Conservation (phyloP, 2,888 invertebrate species). For the Rhabditoides inermis region DNA sequence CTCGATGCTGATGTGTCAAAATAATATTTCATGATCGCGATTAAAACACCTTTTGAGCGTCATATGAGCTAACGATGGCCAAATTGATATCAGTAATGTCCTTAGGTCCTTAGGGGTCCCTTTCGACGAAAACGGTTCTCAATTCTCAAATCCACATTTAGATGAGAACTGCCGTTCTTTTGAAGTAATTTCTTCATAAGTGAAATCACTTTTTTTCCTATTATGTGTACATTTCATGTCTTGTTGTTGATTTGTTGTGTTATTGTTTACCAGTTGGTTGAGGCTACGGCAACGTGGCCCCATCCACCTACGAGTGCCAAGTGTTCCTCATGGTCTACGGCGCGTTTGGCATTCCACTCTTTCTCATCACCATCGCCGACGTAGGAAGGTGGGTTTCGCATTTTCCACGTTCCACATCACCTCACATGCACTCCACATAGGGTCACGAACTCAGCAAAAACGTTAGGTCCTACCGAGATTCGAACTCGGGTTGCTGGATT, state of each 20-base stretch:
- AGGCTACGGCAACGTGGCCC: slow-evolving; percentile 49
- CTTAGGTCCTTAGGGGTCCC: background rate
- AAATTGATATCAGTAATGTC: background rate
- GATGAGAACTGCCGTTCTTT: too few relatives aligned
- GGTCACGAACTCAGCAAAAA: too few relatives aligned
- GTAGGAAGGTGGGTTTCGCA: slow-evolving; percentile 28
- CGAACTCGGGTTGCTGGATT: too few relatives aligned
- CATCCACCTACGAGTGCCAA: slow-evolving; percentile 39
- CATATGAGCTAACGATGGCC: too few relatives aligned
- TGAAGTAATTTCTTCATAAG: background rate
- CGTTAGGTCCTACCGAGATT: too few relatives aligned
- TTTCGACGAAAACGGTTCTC: background rate
- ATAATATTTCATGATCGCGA: too few relatives aligned
- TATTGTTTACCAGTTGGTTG: slow-evolving; percentile 1
- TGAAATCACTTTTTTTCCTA: too few relatives aligned
- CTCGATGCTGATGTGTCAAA: too few relatives aligned
- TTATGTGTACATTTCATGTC: too few relatives aligned
- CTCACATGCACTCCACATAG: background rate
- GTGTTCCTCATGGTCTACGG: slow-evolving; percentile 48
- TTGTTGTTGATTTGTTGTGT: slow-evolving; percentile 1
- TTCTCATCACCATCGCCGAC: slow-evolving; percentile 48
- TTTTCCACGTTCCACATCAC: background rate
- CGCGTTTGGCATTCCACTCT: slow-evolving; percentile 46
- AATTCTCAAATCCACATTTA: too few relatives aligned
- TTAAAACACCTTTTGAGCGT: too few relatives aligned